Conservation (phyloP, 23 tunicate genomes). For the Styela clava region DNA sequence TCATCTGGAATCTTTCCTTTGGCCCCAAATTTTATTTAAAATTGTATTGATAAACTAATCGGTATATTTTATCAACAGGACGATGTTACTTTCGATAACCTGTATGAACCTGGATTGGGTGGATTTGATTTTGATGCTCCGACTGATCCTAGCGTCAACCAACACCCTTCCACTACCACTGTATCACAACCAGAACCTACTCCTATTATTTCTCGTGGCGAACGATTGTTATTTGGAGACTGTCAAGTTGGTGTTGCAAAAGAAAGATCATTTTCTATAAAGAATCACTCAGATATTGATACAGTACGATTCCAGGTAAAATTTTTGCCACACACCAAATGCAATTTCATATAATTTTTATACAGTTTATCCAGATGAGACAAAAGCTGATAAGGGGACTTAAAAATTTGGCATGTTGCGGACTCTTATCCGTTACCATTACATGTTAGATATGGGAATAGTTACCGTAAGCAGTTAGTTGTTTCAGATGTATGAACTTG, state of each 20-base stretch:
- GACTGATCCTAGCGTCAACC: not conserved
- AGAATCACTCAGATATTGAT: slow-evolving; percentile 60
- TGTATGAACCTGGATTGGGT: slow-evolving; percentile 54
- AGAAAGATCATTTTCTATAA: slow-evolving; percentile 54
- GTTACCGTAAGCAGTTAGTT: no score
- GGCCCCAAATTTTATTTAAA: no score
- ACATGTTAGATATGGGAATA: no score
- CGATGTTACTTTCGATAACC: slow-evolving; percentile 88
- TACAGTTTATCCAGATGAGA: no score
- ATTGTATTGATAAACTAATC: no score
- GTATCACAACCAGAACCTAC: slow-evolving; percentile 21
- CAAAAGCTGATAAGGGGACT: no score
- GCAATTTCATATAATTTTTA: no score
- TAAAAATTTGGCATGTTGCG: no score
- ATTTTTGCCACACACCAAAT: not conserved
- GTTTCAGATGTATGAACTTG: no score
- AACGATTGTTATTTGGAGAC: slow-evolving; percentile 73
- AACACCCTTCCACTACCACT: slow-evolving; percentile 30
- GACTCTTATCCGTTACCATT: no score
- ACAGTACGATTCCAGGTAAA: slow-evolving; percentile 46
- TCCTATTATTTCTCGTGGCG: slow-evolving; percentile 37
- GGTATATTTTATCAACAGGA: slow-evolving; percentile 57
- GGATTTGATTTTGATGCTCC: slow-evolving; percentile 58
- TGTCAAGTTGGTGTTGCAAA: slow-evolving; percentile 55
- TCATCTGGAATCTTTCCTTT: no score